Percentiles rank a stretch among this genome's conserved stretches.
Conservation (phyloP, 2,113 vertebrate genomes). For the Dicaeum eximium region DNA sequence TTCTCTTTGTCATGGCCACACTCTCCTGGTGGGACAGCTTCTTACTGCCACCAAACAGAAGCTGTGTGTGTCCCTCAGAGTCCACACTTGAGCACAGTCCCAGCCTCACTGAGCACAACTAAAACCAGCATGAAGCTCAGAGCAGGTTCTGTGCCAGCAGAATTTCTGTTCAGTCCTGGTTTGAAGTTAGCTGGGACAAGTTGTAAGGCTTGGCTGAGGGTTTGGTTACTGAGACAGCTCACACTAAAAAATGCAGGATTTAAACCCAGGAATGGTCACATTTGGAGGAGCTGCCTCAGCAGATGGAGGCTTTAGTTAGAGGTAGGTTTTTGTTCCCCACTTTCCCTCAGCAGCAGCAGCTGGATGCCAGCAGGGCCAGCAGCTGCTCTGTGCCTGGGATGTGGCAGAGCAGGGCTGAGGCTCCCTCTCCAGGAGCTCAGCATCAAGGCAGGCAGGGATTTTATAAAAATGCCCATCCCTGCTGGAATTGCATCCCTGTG, state of each 20-base stretch:
- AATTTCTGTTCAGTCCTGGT: neutral
- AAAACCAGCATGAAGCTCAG: neutral
- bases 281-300: neutral
- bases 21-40: neutral
- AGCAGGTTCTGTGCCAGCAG: neutral
- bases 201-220: neutral
- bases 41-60: neutral
- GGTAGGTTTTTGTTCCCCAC: rapidly evolving
- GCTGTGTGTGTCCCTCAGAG: neutral
- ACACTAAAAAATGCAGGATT: neutral
- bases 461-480: too few relatives aligned
- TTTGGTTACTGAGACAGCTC: neutral
- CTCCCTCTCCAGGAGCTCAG: neutral
- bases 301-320: neutral
- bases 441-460: neutral
- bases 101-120: neutral
- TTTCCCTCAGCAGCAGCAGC: neutral
- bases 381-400: neutral
- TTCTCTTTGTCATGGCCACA: neutral
- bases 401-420: neutral
- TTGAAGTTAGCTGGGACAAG: neutral
- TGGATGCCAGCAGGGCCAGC: neutral
- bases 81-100: neutral
- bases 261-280: neutral
- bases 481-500: neutral